Evolutionary conservation across 2,888 invertebrate genomes (phyloP), one percentile per base, ranked within the genome.

Genomic region (Diaphora mendica): DNA sequence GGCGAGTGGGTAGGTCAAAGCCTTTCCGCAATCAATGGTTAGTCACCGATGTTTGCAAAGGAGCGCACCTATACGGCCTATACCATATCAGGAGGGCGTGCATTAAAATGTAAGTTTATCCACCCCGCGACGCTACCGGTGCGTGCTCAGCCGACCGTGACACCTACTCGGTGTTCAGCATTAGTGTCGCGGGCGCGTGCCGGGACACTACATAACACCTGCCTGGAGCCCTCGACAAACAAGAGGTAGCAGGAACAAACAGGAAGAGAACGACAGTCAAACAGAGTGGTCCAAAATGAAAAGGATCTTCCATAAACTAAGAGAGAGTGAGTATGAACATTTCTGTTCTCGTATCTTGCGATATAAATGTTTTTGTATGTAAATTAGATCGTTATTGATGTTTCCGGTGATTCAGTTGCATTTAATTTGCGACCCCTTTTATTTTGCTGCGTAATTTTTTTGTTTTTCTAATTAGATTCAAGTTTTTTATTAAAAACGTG

Each of bases 121-220:
- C 89, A 93, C 93, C 92, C 89, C 91, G 87, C 86, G 89, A 88
- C 91, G 90, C 83, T 91, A 90, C 88, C 81, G 90, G 84, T 85
- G 86, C 81, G 55, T 78, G 74, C 82, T 87, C 86, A 86, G 78
- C 92, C 89, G 83, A 83, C 86, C 93, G 91, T 91, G 91, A 91
- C 92, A 88, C 80, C 82, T 77, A 74, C 77, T 80, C 82, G 75
- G 77, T 77, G 80, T 77, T 72, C 83, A 83, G 89, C 94, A 93
- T 92, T 93, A 87, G 89, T 82, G 84, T 79, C 74, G 86, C 85
- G 87, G 75, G 82, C 94, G 91, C 92, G 93, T 92, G 92, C 89
- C 87, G 77, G 82, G 76, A 76, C 76, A 70, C 68, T 75, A 55
- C 72, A 66, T 64, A 30, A 82, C 91, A 90, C 89, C 89, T 89